Evolutionary conservation across 2,888 invertebrate species (phyloP), one percentile per base, ranked within the genome.

Genomic region (Tortrix viridana): DNA sequence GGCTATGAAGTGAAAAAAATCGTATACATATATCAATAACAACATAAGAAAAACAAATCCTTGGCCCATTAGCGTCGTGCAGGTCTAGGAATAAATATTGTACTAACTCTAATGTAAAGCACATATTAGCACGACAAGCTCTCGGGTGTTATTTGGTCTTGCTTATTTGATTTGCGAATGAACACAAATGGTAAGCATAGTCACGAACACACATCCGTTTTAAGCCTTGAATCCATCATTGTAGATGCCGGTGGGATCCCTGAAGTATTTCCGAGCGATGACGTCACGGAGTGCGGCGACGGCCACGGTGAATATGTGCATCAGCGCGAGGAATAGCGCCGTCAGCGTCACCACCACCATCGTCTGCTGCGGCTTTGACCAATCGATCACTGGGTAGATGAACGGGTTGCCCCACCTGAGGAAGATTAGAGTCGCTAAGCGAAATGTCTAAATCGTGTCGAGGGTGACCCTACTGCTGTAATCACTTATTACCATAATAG

Each of bases 301-400:
- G 18, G 92, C 86, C 66, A 95, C 95, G 5, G 94, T 89, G 18
- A 94, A 73, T 41, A 94, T 89, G 81, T 96, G 96, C 74, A 96
- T 92, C 58, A 95, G 77, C 2, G 95, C 92, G 12, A 96, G 91
- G 81, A 96, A 95, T 23, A 94, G 79, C 7, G 94, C 93, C 7
- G 95, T 95, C 43, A 95, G 93, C 0, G 94, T 85, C 69, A 95
- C 94, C 65, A 96, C 93, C 19, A 95, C 88, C 66, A 94, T 81
- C 3, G 96, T 94, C 70, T 91, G 90, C 52, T 93, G 89, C 0
- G 96, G 96, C 74, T 94, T 95, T 49, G 94, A 92, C 97, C 97
- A 97, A 88, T 97, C 95, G 71, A 97, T 92, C 67, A 96, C 94
- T 37, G 95, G 94, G 84, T 97, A 97, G 74, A 97, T 95, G 80